Percentiles rank a stretch among this genome's conserved stretches.
Conservation (phyloP, 2,888 invertebrate species). For the Anorthoa munda region DNA sequence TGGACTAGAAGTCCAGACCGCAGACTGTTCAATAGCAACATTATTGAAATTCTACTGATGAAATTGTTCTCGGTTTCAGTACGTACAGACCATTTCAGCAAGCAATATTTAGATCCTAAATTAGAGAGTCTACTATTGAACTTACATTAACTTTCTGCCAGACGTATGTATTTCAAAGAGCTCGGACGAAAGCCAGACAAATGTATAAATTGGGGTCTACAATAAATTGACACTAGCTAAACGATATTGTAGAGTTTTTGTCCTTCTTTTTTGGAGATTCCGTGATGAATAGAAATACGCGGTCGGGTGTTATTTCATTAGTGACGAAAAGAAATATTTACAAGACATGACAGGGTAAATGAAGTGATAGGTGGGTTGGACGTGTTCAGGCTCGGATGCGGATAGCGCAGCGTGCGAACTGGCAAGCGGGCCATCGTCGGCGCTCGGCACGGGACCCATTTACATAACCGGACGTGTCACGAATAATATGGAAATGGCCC, state of each 20-base stretch:
- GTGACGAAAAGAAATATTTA: constrained; percentile 53
- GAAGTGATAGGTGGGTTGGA: constrained; percentile 73
- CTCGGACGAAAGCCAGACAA: constrained; percentile 39
- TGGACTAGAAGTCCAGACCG: constrained; percentile 6
- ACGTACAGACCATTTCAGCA: constrained; percentile 4
- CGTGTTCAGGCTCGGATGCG: constrained; percentile 71
- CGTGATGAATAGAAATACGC: constrained; percentile 43
- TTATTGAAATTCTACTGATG: constrained; percentile 22
- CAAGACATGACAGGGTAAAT: constrained; percentile 62
- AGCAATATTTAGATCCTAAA: constrained; percentile 33
- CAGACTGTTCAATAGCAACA: constrained; percentile 23
- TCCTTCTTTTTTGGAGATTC: constrained; percentile 25
- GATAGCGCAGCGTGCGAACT: constrained; percentile 69
- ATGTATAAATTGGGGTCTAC: constrained; percentile 47
- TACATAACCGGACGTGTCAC: constrained; percentile 89
- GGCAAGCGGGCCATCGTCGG: constrained; percentile 60
- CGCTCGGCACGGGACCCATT: constrained; percentile 77
- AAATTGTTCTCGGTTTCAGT: constrained; percentile 26
- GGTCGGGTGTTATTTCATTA: constrained; percentile 47
- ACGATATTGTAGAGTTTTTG: constrained; percentile 29
- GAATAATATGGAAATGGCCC: constrained; percentile 89
- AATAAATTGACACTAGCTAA: constrained; percentile 41
- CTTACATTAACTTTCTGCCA: constrained; percentile 30
- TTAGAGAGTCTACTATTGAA: constrained; percentile 31
- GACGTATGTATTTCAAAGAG: constrained; percentile 44